Conservation (phyloP, 2,797 vertebrate genomes). For the Loriculus beryllinus region DNA sequence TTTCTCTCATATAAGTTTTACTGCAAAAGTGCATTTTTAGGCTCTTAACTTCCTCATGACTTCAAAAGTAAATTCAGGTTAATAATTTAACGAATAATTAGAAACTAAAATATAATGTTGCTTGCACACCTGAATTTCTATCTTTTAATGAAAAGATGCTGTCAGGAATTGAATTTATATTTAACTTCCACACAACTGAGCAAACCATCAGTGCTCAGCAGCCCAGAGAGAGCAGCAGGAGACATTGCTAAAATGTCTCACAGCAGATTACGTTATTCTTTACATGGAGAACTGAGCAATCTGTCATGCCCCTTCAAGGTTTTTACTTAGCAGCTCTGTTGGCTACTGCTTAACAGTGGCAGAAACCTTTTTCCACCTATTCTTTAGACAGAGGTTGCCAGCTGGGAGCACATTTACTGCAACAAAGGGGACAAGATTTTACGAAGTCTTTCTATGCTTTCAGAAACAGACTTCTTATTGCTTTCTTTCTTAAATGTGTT, state of each 20-base stretch:
- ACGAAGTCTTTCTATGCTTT: not conserved
- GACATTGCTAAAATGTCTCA: not conserved
- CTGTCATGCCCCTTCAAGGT: conserved; percentile 18
- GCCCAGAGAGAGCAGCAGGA: conserved; percentile 21
- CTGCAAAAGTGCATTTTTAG: not conserved
- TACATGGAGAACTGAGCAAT: not conserved
- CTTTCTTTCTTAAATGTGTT: conserved; percentile 21
- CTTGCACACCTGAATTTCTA: not conserved
- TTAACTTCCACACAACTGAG: not conserved
- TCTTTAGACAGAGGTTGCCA: not conserved
- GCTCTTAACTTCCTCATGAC: not conserved
- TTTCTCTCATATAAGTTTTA: not conserved
- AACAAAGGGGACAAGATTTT: not conserved
- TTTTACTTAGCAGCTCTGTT: conserved; percentile 20
- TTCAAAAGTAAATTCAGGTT: not conserved
- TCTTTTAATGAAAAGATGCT: not conserved
- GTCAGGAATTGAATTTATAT: not conserved
- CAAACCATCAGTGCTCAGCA: not conserved
- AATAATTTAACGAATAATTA: not conserved
- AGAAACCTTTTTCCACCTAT: not conserved
- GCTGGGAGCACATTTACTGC: conserved; percentile 9
- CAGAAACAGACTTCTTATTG: conserved; percentile 8
- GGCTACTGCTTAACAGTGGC: not conserved
- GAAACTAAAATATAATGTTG: not conserved
- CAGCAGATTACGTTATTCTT: not conserved